A percentile compares a stretch with the other conserved stretches of the same genome.
Evolutionary conservation across 1,140 invertebrate genomes (phyloP).

Genomic region (Caenorhabditis briggsae): DNA sequence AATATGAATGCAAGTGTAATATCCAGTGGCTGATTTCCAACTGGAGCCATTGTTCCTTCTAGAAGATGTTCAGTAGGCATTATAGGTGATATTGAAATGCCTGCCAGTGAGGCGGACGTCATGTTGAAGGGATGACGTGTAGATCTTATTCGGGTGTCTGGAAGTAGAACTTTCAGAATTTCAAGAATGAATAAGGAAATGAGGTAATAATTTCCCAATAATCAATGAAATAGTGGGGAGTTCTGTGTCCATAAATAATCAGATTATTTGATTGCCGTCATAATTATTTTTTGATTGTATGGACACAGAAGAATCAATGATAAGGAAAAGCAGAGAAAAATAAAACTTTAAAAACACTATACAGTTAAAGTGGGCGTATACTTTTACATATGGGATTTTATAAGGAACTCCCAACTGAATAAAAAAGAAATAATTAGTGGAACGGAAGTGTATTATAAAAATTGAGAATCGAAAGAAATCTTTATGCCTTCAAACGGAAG

Average conservation of each 20-base stretch:
- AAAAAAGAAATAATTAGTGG: no score
- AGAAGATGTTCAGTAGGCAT: neutral
- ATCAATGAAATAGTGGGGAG: no score
- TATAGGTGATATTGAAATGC: conserved; percentile 42
- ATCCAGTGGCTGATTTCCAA: conserved; percentile 20
- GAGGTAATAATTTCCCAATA: neutral
- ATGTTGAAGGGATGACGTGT: neutral
- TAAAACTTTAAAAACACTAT: no score
- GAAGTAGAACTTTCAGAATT: neutral
- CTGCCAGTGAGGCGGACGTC: conserved; percentile 45
- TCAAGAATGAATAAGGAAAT: neutral
- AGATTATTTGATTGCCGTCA: no score
- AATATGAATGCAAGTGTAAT: conserved; percentile 74
- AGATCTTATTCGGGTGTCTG: neutral
- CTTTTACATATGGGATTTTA: no score
- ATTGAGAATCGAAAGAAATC: neutral
- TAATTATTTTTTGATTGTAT: no score
- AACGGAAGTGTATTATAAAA: neutral
- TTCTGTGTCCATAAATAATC: no score
- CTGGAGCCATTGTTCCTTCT: neutral
- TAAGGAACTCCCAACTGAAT: no score
- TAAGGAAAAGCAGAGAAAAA: no score
- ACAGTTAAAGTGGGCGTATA: no score
- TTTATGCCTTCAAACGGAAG: neutral
- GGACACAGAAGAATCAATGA: no score